Conservation (phyloP, 2,888 invertebrate genomes). For the Melinaea marsaeus region DNA sequence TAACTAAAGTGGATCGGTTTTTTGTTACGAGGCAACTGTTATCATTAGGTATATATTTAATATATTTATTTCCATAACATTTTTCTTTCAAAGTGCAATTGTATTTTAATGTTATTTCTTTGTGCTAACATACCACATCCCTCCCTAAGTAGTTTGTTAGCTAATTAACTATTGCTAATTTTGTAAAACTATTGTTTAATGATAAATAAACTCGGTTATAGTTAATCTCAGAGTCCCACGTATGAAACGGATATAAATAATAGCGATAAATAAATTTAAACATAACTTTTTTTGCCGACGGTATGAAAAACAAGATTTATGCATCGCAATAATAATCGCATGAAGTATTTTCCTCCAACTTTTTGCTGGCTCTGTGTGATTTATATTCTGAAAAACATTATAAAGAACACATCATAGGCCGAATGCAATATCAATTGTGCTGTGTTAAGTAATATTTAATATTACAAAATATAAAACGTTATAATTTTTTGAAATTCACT, state of each 20-base stretch:
- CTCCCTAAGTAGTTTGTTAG: too few species aligned
- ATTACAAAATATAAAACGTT: background rate
- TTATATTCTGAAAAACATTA: slow-evolving; percentile 5
- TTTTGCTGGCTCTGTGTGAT: slow-evolving; percentile 9
- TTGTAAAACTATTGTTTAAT: too few species aligned
- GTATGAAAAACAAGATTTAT: slow-evolving; percentile 15
- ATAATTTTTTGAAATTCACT: background rate
- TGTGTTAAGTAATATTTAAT: background rate
- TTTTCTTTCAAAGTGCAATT: too few species aligned
- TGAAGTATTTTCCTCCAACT: slow-evolving; percentile 14
- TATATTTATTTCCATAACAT: too few species aligned
- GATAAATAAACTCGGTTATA: too few species aligned
- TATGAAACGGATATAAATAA: background rate
- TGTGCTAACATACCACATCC: too few species aligned
- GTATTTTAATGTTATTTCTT: too few species aligned
- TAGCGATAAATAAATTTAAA: slow-evolving; percentile 8
- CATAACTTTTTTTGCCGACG: slow-evolving; percentile 7
- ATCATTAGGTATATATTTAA: too few species aligned
- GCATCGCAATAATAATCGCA: slow-evolving; percentile 14
- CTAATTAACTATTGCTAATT: too few species aligned
- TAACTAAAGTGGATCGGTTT: too few species aligned
- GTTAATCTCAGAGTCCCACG: background rate
- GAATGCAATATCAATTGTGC: slow-evolving; percentile 4
- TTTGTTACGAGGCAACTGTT: too few species aligned
- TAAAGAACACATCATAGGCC: slow-evolving; percentile 3